Evolutionary conservation across 2,797 vertebrate species (phyloP).

Genomic region (Coreius guichenoti): DNA sequence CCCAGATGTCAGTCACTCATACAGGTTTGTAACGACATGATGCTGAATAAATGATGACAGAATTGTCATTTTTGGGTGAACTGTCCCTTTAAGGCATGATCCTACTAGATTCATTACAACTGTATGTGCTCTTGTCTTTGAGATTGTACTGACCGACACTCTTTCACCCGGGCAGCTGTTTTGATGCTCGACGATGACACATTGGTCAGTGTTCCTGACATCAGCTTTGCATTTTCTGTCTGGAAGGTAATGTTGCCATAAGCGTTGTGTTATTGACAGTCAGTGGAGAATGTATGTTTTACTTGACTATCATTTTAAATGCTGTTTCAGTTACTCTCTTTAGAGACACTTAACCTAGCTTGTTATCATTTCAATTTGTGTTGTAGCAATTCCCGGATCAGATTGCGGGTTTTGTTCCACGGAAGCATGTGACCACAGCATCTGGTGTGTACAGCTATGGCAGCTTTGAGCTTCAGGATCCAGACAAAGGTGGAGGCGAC

Average conservation of each 20-base stretch:
- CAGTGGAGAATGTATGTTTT: not conserved
- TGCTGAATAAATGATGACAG: not conserved
- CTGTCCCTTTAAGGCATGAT: not conserved
- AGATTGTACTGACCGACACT: not conserved
- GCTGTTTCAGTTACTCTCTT: not conserved
- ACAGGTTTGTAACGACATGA: not conserved
- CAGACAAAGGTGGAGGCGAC: conserved; percentile 84
- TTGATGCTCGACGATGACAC: conserved; percentile 96
- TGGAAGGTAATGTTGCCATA: conserved; percentile 87
- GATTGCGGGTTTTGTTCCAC: conserved; percentile 93
- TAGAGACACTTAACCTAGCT: not conserved
- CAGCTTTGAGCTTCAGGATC: conserved; percentile 90
- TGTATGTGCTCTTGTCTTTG: not conserved
- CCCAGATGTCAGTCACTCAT: too few species aligned
- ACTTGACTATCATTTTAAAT: not conserved
- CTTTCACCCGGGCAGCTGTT: conserved; percentile 77
- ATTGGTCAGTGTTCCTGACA: conserved; percentile 89
- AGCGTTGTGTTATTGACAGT: not conserved
- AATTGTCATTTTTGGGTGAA: not conserved
- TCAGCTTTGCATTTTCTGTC: conserved; percentile 92
- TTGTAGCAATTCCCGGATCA: conserved; percentile 92
- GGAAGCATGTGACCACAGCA: conserved; percentile 87
- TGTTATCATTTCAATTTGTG: conserved; percentile 49
- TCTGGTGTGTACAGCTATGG: conserved; percentile 90
- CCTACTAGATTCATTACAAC: not conserved